phyloP scores from a whole-genome alignment of 2,888 invertebrate species.

The Selenia dentaria region DNA sequence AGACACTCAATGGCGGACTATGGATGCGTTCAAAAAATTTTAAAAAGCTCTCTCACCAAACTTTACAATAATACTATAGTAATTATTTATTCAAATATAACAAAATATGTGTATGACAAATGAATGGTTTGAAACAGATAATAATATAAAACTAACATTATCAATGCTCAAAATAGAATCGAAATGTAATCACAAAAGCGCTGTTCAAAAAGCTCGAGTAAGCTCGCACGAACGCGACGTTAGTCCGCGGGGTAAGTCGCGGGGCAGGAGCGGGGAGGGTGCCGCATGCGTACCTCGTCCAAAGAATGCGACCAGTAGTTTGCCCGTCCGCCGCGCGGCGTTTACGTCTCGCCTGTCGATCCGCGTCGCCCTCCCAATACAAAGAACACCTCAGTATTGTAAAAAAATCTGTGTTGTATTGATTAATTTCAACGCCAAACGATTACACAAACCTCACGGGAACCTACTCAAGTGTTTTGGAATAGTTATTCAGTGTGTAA shows the following conservation, averaged over 20 bases:
- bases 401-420: constrained; percentile 84
- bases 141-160: too few species aligned
- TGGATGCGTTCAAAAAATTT: constrained; percentile 15
- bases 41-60: constrained; percentile 11
- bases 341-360: constrained; percentile 49
- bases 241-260: constrained; percentile 34
- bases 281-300: constrained; percentile 75
- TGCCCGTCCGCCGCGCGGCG: constrained; percentile 69
- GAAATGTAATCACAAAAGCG: constrained; percentile 25
- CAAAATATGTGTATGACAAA: neutral
- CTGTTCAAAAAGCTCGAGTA: constrained; percentile 49
- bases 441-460: constrained; percentile 53
- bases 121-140: too few species aligned
- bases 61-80: too few species aligned
- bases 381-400: constrained; percentile 82
- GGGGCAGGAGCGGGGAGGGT: constrained; percentile 27
- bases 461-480: constrained; percentile 37
- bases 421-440: constrained; percentile 79
- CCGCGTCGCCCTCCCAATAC: constrained; percentile 72
- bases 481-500: constrained; percentile 43
- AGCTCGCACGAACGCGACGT: constrained; percentile 65
- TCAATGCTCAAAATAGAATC: too few species aligned
- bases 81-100: neutral
- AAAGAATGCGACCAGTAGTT: constrained; percentile 68
- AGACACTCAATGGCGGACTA: constrained; percentile 19